Evolutionary conservation across 1,140 invertebrate genomes (phyloP), one percentile per base, ranked within the genome.

Genomic region (Lepidurus packardi): DNA sequence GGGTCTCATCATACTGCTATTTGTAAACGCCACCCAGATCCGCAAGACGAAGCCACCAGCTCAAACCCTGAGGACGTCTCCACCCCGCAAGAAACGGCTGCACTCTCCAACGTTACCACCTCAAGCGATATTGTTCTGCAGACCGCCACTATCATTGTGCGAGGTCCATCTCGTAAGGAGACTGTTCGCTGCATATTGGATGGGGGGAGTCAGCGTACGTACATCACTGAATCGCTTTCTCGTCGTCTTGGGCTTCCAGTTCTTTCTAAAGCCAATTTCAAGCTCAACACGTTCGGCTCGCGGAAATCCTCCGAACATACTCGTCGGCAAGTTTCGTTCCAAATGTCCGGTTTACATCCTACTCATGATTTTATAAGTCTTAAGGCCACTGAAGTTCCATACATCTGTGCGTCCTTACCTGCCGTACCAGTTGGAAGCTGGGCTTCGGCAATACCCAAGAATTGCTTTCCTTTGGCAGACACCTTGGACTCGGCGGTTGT

Each of bases 141-240:
- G 11, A 77, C 2, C 16, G 44, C 44, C 24, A 47, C 76, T n/a
- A 25, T 47, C 25, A 10, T 24, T 43, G 16, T 77, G 41, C 11
- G 25, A 25, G 76, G 44, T 45, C 76, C 76, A 13, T 47, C 44
- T 13, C 43, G 76, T 13, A 11, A n/a, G 44, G 45, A 53, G 44
- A 77, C 44, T 1, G 1, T 77, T 53, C 76, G 76, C 25, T 77
- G 76, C 44, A 11, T 77, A 21, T 16, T n/a, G n/a, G n/a, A n/a
- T 77, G 44, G 76, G 1, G 16, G 76, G 42, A 16, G 41, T 11
- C 42, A 77, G 3, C 42, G 42, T 1, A n/a, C 76, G 21, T 77
- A 45, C 76, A 77, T 77, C 44, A 45, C 11, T 7, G 25, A n/a
- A 25, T 7, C 44, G 21, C 7, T 16, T 34, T 45, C 13, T 44